Evolutionary conservation across 30 jellyfish, hydroid and myxozoan genomes (phyloP), one percentile per base, ranked within the genome.

Genomic region (Mastigias papua): DNA sequence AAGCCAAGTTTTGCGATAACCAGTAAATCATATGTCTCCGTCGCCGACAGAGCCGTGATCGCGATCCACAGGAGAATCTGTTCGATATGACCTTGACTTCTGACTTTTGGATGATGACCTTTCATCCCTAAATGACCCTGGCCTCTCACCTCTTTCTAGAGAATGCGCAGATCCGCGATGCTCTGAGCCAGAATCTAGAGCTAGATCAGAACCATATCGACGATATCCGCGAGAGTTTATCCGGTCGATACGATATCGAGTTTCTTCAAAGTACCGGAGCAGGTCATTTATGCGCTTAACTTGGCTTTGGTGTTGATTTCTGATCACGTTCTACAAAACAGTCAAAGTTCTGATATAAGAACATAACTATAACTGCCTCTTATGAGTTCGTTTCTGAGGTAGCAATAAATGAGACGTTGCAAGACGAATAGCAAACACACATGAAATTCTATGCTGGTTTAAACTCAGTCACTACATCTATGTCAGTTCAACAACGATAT

Each of bases 191-290:
- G 92, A 13, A 60, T 83, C 92, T 31, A 70, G 70, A 0, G 69
- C 62, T 15, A 65, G 80, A 46, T 83, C 92, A 9, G 91, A 82
- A 51, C 84, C 84, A 48, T 50, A 83, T 20, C 58, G 26, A 30
- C 92, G 66, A 77, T 48, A 83, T 26, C 86, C 66, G 1, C 92
- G 86, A 37, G 82, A 35, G 23, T 70, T 83, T 69, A 83, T 83
- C n/a, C 82, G 82, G 64, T 87, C 96, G 80, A 87, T 76, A 28
- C 96, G 90, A 49, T 78, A 72, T 13, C 92, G 86, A 0, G 97
- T 71, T 57, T 89, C 97, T 54, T 78, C 92, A 49, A 89, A 89
- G 60, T 62, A 2, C 25, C 89, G 88, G n/a, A 48, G 34, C 32
- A 89, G 81, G 57, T 89, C 97, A 42, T 63, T 73, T 30, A 89